Base-by-base conservation (phyloP, 1,140 invertebrate genomes). In the Panagrolaimus sp. region DNA sequence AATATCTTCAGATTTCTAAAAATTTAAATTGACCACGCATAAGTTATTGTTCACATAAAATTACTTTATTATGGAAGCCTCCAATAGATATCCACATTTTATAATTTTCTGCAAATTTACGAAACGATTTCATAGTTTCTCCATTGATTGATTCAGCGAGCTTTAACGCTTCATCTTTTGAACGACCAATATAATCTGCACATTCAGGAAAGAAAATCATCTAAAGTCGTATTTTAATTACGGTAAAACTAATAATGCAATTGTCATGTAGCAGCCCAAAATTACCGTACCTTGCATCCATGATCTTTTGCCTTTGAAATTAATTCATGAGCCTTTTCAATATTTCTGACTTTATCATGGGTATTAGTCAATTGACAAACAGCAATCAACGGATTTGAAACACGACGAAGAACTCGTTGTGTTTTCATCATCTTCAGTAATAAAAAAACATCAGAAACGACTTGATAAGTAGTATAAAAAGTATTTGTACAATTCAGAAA, bases 161-260 rank as follows among this genome's bases (percentile, higher is more conserved):
- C 14, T 86, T 84, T 7, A 91, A 70, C 26, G 89, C 88, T 80
- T 94, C 89, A 45, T 88, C 85, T 75, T 88, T 89, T 75, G 88
- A 89, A 72, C 89, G 88, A 47, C 88, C 90, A 72, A 98, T 88
- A 84, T 89, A 96, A 86, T 98, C 95, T 84, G 90, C 93, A 21
- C 90, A 91, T 87, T 98, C 95, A 2, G 95, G 95, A 44, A 98
- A 87, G 84, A 97, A 98, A 24, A 94, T 87, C 86, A 97, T 89
- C 90, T 94, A 79, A 71, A 80, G 47, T 10, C 10, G 12, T 28
- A 47, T 12, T 26, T 45, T n/a, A n/a, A n/a, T n/a, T n/a, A n/a
- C n/a, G 68, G 26, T 26, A 38, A 64, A 26, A 66, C 9, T 52
- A 38, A 38, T 38, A 2, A 4, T 38, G 2, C 32, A 2, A 38